Conservation (phyloP, 2,113 vertebrate species). For the Alethe castanea region DNA sequence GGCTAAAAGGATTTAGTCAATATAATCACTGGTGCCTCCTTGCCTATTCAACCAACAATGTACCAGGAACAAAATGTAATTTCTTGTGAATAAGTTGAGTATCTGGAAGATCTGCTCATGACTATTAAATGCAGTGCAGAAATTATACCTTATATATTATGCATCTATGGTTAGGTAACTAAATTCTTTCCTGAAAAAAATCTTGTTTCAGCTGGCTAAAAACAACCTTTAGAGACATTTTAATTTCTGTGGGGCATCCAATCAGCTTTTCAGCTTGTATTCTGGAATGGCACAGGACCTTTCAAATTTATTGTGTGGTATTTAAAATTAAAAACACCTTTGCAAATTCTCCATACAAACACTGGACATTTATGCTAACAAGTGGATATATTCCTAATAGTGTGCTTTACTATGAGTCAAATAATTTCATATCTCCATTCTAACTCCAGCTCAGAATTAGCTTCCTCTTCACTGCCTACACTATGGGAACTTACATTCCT, state of each 20-base stretch:
- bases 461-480: background rate
- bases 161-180: background rate
- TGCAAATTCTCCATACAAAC: background rate
- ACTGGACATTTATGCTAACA: background rate
- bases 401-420: background rate
- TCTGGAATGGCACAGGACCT: background rate
- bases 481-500: background rate
- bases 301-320: background rate
- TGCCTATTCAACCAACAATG: background rate
- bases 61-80: background rate
- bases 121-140: background rate
- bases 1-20: background rate
- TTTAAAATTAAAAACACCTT: background rate
- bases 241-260: background rate
- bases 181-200: background rate
- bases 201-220: background rate
- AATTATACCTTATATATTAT: background rate
- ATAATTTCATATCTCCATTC: background rate
- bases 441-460: background rate
- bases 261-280: background rate
- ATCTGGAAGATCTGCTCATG: background rate
- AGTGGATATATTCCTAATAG: background rate
- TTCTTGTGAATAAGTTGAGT: background rate
- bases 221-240: background rate
- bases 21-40: background rate